These are phyloP conservation scores for Eretmocerus hayati DNA, from an alignment of 2,888 invertebrate genomes.

Conservation along the genomic window DNA sequence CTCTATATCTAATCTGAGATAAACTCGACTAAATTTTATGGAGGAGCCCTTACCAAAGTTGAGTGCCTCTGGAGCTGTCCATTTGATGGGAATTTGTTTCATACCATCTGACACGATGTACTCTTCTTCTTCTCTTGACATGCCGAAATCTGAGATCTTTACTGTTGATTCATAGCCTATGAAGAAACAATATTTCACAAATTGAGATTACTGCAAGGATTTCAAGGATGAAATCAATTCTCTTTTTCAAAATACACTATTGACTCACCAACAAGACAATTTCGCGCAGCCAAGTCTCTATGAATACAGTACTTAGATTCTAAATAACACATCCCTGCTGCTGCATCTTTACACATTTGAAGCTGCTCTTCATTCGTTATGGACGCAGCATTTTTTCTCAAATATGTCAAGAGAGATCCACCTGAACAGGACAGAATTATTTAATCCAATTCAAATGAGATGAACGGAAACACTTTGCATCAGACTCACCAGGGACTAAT, in stretches of 20 bases:
- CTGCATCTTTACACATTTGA: slow-evolving; percentile 89
- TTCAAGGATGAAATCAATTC: not conserved
- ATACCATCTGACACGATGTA: slow-evolving; percentile 95
- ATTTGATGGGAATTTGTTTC: slow-evolving; percentile 98
- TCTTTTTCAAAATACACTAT: not conserved
- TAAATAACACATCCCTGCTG: slow-evolving; percentile 90
- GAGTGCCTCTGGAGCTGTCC: slow-evolving; percentile 95
- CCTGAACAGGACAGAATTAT: slow-evolving; percentile 49
- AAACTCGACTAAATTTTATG: too few species aligned
- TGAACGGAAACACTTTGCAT: too few species aligned
- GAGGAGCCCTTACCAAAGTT: slow-evolving; percentile 83
- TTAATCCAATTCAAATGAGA: slow-evolving; percentile 6
- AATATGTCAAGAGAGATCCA: slow-evolving; percentile 82
- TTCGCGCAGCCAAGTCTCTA: slow-evolving; percentile 89
- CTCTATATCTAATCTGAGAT: slow-evolving; percentile 3
- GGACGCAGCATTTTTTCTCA: slow-evolving; percentile 68
- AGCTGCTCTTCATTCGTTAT: slow-evolving; percentile 64
- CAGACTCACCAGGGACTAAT: slow-evolving; percentile 69
- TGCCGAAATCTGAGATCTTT: slow-evolving; percentile 97
- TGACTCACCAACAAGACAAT: slow-evolving; percentile 71
- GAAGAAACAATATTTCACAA: slow-evolving; percentile 23
- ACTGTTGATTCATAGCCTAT: slow-evolving; percentile 74
- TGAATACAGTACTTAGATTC: slow-evolving; percentile 96
- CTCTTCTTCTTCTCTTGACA: slow-evolving; percentile 95
- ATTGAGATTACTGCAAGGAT: too few species aligned